Evolutionary conservation across 2,797 vertebrate genomes (phyloP).

Genomic region (Setipinna tenuifilis): DNA sequence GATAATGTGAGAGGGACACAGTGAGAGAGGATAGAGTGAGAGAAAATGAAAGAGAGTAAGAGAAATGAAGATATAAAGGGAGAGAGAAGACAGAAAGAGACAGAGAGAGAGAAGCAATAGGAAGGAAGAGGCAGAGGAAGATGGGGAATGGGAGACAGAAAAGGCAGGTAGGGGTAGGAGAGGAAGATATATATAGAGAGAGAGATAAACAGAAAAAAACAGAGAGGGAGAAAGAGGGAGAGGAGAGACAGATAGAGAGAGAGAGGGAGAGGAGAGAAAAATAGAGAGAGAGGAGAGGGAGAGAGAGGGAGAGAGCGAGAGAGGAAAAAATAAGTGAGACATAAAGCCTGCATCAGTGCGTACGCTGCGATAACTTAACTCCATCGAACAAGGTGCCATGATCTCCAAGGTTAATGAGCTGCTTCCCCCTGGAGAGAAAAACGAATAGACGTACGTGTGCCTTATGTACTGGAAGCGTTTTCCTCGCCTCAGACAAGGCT

Average conservation of each 20-base stretch:
- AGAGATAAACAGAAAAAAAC: neutral
- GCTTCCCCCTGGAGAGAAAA: neutral
- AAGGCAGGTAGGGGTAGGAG: no score
- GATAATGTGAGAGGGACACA: no score
- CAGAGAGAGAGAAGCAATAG: neutral
- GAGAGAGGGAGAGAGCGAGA: neutral
- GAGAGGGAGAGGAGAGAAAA: no score
- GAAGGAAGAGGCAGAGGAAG: no score
- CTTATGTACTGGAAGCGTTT: neutral
- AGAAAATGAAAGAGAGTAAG: no score
- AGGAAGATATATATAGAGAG: no score
- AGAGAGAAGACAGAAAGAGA: neutral
- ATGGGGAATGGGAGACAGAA: no score
- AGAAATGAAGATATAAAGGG: no score
- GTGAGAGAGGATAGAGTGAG: no score
- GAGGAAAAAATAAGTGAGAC: neutral
- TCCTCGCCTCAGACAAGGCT: neutral
- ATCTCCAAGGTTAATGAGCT: slow-evolving; percentile 25
- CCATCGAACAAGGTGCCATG: neutral
- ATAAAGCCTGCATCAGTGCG: neutral
- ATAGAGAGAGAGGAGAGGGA: neutral
- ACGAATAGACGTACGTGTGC: neutral
- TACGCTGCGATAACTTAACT: neutral
- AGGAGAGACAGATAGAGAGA: neutral
- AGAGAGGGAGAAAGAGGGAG: neutral